phyloP scores from a whole-genome alignment of 2,888 invertebrate genomes.

The Drosophila quinaria region DNA sequence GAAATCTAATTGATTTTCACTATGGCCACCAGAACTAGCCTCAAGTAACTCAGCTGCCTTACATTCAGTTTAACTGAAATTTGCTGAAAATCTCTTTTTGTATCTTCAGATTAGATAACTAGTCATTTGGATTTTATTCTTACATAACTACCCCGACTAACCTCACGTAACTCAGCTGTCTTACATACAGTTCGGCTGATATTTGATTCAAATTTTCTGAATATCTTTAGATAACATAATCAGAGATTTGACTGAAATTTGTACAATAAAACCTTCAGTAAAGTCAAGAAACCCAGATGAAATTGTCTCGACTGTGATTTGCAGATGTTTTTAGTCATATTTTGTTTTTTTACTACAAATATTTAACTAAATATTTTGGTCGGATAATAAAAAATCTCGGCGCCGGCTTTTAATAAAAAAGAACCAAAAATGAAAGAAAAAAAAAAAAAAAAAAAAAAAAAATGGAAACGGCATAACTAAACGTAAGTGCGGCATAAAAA shows the following conservation, averaged over 20 bases:
- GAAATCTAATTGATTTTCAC: too few species aligned
- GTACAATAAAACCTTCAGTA: neutral
- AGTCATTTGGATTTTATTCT: too few species aligned
- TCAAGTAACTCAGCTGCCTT: neutral
- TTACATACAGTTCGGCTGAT: neutral
- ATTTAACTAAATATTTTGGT: conserved; percentile 31
- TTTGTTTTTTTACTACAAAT: conserved; percentile 32
- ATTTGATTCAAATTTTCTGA: neutral
- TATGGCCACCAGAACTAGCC: neutral
- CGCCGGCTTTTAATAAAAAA: conserved; percentile 53
- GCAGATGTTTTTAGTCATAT: conserved; percentile 13
- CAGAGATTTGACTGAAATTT: neutral
- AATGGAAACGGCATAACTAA: conserved; percentile 54
- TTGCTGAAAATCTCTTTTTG: too few species aligned
- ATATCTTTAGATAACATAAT: neutral
- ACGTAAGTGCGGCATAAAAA: conserved; percentile 72
- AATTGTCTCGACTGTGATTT: conserved; percentile 3
- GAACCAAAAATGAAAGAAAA: neutral
- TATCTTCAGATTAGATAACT: too few species aligned
- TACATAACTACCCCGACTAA: neutral
- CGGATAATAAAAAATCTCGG: conserved; percentile 66
- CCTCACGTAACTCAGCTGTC: conserved; percentile 6
- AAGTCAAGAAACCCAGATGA: neutral
- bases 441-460: conserved; percentile 6
- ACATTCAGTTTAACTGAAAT: neutral